Percentiles rank a stretch among this genome's conserved stretches.
These are phyloP conservation scores for Lordiphosa collinella DNA, from an alignment of 1,140 invertebrate genomes.

Conservation along the genomic window DNA sequence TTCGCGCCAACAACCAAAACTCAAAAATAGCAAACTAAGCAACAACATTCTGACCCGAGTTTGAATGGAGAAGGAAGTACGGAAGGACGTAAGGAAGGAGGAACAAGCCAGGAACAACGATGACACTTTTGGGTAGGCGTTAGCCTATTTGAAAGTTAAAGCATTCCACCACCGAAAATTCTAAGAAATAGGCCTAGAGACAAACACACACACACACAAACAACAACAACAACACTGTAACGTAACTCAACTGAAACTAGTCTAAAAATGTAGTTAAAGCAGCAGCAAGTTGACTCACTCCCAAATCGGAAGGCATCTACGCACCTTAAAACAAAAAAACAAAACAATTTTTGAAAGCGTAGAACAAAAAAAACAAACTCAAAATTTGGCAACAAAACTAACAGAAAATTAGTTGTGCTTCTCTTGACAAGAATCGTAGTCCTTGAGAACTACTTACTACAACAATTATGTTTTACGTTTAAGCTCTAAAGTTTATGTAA, in stretches of 20 bases:
- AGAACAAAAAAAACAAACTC: conserved; percentile 13
- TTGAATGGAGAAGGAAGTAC: no score
- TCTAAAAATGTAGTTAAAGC: conserved; percentile 56
- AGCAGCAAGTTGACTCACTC: conserved; percentile 15
- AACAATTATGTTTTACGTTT: conserved; percentile 57
- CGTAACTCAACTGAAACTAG: conserved; percentile 74
- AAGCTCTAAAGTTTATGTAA: conserved; percentile 64
- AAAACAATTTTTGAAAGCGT: conserved; percentile 20
- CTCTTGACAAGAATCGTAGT: conserved; percentile 24
- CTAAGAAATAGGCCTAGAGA: conserved; percentile 30
- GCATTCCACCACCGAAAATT: conserved; percentile 72
- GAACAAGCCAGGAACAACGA: conserved; percentile 36
- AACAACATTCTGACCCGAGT: neutral
- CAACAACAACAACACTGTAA: conserved; percentile 34
- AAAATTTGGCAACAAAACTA: conserved; percentile 31
- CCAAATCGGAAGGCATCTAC: conserved; percentile 4
- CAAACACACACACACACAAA: conserved; percentile 24
- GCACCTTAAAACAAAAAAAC: conserved; percentile 5
- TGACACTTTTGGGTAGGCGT: no score
- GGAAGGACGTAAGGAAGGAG: no score
- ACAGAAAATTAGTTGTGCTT: conserved; percentile 48
- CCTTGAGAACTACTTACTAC: conserved; percentile 18
- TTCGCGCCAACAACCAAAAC: conserved; percentile 14
- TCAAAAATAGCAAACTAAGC: conserved; percentile 3
- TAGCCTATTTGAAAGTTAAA: conserved; percentile 30